These are phyloP conservation scores for Meloidogyne exigua DNA, from an alignment of 1,140 invertebrate species.

Conservation along the genomic window DNA sequence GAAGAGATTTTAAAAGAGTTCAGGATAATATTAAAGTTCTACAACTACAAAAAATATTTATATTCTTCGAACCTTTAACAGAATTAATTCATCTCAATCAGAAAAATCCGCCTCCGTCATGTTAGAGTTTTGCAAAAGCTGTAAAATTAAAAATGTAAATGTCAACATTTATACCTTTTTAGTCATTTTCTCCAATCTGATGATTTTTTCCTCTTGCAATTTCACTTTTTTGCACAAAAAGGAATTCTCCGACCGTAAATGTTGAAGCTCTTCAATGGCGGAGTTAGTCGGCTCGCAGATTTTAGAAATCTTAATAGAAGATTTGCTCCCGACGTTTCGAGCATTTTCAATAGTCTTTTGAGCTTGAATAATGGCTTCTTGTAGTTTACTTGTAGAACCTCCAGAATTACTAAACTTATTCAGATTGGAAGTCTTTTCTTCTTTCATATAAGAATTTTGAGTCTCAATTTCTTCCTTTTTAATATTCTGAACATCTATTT, in stretches of 20 bases:
- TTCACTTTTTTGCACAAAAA: neutral
- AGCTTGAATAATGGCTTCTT: constrained; percentile 19
- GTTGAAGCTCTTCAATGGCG: neutral
- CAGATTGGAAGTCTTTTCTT: neutral
- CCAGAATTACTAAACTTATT: neutral
- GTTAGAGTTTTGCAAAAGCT: neutral
- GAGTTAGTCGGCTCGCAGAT: neutral
- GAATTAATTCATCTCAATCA: neutral
- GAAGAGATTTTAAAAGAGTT: neutral
- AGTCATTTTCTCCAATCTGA: constrained; percentile 10
- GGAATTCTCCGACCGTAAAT: neutral
- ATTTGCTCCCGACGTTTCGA: neutral
- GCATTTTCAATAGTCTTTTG: constrained; percentile 19
- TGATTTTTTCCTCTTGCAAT: neutral
- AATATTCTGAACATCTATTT: neutral
- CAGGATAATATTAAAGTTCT: neutral
- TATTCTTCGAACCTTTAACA: neutral
- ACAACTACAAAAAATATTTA: too few species aligned
- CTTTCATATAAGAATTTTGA: neutral
- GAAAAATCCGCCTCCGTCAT: neutral
- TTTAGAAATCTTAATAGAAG: neutral
- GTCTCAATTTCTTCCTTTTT: neutral
- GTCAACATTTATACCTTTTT: neutral
- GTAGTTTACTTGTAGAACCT: constrained; percentile 13
- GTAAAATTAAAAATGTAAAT: neutral